Percentiles rank a stretch among this genome's conserved stretches.
phyloP scores from a whole-genome alignment of 2,888 invertebrate species.

The Neoscelio sp. region DNA sequence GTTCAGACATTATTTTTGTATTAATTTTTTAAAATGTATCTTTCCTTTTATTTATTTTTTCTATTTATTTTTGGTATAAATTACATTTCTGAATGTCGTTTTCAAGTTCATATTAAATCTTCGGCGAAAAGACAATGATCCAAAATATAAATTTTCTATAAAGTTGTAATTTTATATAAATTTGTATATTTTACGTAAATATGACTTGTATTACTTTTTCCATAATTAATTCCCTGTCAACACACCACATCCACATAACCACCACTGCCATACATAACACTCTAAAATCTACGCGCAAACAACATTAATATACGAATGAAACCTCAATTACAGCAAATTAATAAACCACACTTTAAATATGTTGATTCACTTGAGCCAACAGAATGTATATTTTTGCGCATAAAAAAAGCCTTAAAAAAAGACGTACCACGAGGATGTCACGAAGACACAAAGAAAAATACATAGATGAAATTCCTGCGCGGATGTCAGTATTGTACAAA shows the following conservation, averaged over 20 bases:
- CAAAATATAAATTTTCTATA: too few relatives aligned
- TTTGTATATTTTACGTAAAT: too few relatives aligned
- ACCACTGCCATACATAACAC: constrained; percentile 18
- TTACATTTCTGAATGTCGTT: too few relatives aligned
- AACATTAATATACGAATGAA: constrained; percentile 32
- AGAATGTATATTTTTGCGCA: constrained; percentile 26
- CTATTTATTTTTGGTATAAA: too few relatives aligned
- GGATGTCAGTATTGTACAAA: constrained; percentile 53
- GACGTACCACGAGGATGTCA: constrained; percentile 18
- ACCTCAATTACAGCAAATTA: constrained; percentile 41
- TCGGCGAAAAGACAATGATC: too few relatives aligned
- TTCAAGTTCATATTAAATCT: too few relatives aligned
- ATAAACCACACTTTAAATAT: constrained; percentile 52
- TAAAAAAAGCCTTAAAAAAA: constrained; percentile 21
- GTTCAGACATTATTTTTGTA: too few relatives aligned
- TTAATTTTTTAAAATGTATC: too few relatives aligned
- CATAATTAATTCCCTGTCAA: constrained; percentile 3
- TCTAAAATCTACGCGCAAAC: constrained; percentile 27
- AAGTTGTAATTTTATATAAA: too few relatives aligned
- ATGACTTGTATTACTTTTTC: too few relatives aligned
- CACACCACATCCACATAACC: background rate
- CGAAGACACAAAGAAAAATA: constrained; percentile 56
- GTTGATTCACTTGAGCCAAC: constrained; percentile 51
- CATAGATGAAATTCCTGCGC: constrained; percentile 38
- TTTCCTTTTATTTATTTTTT: too few relatives aligned